Base-by-base conservation (phyloP, 2,888 invertebrate genomes). In the Diogma glabrata region DNA sequence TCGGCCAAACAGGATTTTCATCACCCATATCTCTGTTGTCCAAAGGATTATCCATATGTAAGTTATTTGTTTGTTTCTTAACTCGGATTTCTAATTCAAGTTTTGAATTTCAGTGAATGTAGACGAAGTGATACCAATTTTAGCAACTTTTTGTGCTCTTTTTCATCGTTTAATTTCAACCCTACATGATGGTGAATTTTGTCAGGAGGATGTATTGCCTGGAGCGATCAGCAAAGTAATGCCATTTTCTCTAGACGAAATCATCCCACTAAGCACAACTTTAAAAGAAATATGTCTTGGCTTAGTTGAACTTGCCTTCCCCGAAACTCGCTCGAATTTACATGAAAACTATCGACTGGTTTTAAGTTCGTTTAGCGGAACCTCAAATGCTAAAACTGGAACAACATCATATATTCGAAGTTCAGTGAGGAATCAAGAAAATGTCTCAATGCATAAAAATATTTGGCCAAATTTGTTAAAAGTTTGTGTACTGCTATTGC, bases 161-260 rank as follows among this genome's bases (percentile, higher is more conserved):
- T 88, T 89, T 64, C 84, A 84, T 40, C 74, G 88, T 33, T 72
- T 89, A 4, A 77, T 92, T 47, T 82, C 87, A 0, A 90, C 91
- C 0, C 67, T 92, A 23, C 89, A 92, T 60, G 92, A 92, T 64
- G 82, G 83, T 0, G 92, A 92, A 69, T 90, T 92, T 67, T 83
- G 81, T 47, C 71, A 71, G 30, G 74, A 75, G 49, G 74, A 75
- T 7, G 40, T 55, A 43, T 47, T 56, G 47, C 58, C 58, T 30
- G 60, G 57, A 7, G 56, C 10, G 50, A 57, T 46, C 54, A 67
- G 63, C 33, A 64, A 64, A 46, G 57, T 65, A 2, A 67, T 67
- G 67, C 67, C 89, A 0, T 92, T 91, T 63, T 77, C 77, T n/a
- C 77, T 87, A 54, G 69, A 74, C 0, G 87, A 87, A 62, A 71